Evolutionary conservation across 2,888 invertebrate genomes (phyloP).

Genomic region (Conistra vaccinii): DNA sequence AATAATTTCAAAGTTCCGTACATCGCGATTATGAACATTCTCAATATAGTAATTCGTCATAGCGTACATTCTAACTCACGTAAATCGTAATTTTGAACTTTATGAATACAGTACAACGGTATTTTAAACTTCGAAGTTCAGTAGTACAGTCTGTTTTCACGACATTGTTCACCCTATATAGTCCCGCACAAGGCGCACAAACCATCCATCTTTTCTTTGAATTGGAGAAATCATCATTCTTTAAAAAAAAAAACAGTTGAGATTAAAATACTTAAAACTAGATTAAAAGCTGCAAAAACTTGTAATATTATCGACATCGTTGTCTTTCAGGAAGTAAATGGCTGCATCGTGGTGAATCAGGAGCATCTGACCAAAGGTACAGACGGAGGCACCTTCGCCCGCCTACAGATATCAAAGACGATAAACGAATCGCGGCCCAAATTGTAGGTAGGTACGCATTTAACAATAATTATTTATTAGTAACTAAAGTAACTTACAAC

Average conservation of each 20-base stretch:
- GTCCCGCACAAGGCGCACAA: too few species aligned
- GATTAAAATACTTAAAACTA: too few species aligned
- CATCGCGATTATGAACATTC: too few species aligned
- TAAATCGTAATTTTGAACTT: too few species aligned
- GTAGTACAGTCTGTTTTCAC: too few species aligned
- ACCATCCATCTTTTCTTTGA: background rate
- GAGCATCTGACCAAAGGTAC: constrained; percentile 94
- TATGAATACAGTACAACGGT: too few species aligned
- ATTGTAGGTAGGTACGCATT: constrained; percentile 86
- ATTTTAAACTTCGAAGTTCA: too few species aligned
- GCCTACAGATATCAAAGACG: constrained; percentile 89
- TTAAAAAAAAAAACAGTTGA: background rate
- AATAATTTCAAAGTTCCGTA: too few species aligned
- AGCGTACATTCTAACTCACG: too few species aligned
- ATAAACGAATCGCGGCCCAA: constrained; percentile 78
- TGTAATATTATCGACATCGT: background rate
- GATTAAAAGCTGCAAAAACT: background rate
- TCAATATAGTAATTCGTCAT: too few species aligned
- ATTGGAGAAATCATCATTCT: background rate
- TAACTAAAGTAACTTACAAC: constrained; percentile 19
- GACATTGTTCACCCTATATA: too few species aligned
- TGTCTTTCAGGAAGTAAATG: constrained; percentile 92
- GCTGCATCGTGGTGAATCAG: constrained; percentile 96
- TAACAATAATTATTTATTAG: constrained; percentile 67
- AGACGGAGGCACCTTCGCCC: constrained; percentile 94